Evolutionary conservation across 2,113 vertebrate genomes (phyloP).

Genomic region (Naja naja): DNA sequence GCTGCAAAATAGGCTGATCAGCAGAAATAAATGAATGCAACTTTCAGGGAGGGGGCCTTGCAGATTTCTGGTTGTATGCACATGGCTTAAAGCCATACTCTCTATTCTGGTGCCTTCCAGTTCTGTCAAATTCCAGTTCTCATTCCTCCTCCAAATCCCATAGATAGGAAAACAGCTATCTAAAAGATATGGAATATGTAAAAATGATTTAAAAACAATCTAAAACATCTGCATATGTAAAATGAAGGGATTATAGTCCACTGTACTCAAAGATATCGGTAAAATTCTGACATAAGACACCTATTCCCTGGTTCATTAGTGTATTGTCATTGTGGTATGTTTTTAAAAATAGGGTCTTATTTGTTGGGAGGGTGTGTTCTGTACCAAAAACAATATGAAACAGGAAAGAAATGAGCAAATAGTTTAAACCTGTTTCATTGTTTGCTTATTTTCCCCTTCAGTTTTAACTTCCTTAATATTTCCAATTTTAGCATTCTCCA

Average conservation of each 20-base stretch:
- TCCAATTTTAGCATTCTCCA: neutral
- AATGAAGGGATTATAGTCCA: neutral
- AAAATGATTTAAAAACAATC: neutral
- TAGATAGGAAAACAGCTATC: neutral
- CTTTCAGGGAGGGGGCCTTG: neutral
- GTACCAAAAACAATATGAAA: neutral
- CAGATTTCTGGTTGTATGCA: neutral
- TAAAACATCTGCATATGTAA: neutral
- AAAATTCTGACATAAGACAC: neutral
- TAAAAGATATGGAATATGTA: neutral
- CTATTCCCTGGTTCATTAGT: neutral
- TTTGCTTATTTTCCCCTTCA: neutral
- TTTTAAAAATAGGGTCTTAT: neutral
- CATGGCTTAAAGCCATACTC: neutral
- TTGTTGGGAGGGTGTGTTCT: neutral
- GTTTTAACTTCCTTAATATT: neutral
- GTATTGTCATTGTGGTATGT: neutral
- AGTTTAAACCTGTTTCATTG: neutral
- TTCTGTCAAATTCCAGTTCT: neutral
- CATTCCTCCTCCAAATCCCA: neutral
- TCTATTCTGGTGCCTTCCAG: neutral
- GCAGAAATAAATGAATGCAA: neutral
- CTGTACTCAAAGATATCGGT: neutral
- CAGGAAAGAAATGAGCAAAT: neutral
- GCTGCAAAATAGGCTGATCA: neutral